These are phyloP conservation scores for Dendrolimus houi DNA, from an alignment of 2,888 invertebrate genomes.

Conservation along the genomic window DNA sequence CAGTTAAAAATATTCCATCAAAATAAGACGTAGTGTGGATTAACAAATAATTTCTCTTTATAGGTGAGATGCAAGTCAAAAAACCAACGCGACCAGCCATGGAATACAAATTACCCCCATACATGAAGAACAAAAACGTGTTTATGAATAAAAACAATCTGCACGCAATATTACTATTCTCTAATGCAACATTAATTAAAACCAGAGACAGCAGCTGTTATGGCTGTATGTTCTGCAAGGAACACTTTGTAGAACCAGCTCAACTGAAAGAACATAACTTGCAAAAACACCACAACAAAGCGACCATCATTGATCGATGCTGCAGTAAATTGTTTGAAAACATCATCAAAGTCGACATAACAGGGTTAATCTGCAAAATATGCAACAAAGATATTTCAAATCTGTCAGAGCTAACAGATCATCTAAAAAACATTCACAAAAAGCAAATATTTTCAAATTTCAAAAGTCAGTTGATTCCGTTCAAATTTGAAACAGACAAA, in stretches of 20 bases:
- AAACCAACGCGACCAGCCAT: neutral
- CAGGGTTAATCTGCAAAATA: conserved; percentile 11
- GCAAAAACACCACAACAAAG: conserved; percentile 14
- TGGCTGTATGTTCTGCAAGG: conserved; percentile 26
- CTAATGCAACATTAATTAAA: conserved; percentile 36
- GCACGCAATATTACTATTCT: conserved; percentile 1
- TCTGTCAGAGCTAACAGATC: conserved; percentile 8
- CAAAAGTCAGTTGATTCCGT: conserved; percentile 26
- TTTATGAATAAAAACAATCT: neutral
- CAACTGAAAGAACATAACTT: conserved; percentile 29
- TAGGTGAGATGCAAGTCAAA: neutral
- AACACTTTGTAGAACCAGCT: conserved; percentile 20
- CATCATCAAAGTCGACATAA: conserved; percentile 5
- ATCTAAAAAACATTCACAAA: conserved; percentile 13
- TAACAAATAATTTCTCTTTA: too few species aligned
- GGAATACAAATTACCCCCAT: neutral
- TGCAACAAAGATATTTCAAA: conserved; percentile 6
- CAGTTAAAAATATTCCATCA: too few species aligned
- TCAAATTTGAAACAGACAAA: conserved; percentile 22
- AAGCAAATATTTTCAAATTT: conserved; percentile 10
- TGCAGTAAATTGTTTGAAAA: conserved; percentile 5
- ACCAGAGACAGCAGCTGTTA: conserved; percentile 23
- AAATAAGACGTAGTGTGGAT: too few species aligned
- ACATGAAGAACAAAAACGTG: too few species aligned
- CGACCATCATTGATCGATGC: conserved; percentile 3